phyloP scores from a whole-genome alignment of 2,888 invertebrate species.

The Leptarthrus brevirostris region DNA sequence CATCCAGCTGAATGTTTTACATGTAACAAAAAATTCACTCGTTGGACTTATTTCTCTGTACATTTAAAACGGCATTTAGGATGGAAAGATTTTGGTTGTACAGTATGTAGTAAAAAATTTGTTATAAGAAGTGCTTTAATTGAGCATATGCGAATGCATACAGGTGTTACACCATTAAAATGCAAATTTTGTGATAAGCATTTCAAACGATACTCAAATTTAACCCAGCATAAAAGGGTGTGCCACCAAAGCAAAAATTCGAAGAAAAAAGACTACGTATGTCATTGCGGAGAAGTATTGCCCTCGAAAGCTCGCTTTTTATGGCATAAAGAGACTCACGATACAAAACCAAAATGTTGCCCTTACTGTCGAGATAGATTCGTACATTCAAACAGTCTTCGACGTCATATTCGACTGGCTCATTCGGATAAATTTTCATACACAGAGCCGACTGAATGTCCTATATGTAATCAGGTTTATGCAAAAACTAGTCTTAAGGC shows the following conservation, averaged over 20 bases:
- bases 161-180: conserved; percentile 82
- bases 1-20: conserved; percentile 86
- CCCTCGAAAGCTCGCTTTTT: conserved; percentile 85
- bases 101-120: conserved; percentile 84
- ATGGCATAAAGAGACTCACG: conserved; percentile 90
- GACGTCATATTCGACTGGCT: conserved; percentile 83
- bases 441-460: conserved; percentile 76
- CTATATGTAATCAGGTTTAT: conserved; percentile 75
- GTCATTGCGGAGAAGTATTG: conserved; percentile 83
- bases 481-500: conserved; percentile 82
- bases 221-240: conserved; percentile 84
- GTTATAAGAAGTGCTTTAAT: conserved; percentile 83
- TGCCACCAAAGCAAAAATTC: conserved; percentile 80
- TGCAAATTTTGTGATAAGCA: conserved; percentile 83
- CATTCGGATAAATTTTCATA: conserved; percentile 83
- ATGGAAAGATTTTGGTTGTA: conserved; percentile 78
- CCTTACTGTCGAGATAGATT: conserved; percentile 88
- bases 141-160: conserved; percentile 86
- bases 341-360: conserved; percentile 84
- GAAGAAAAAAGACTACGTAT: conserved; percentile 79
- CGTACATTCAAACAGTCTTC: conserved; percentile 84
- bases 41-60: conserved; percentile 78
- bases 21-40: conserved; percentile 83
- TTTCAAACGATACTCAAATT: conserved; percentile 85
- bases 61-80: conserved; percentile 85